phyloP scores from a whole-genome alignment of 2,113 vertebrate genomes.

The Hemiscyllium ocellatum region DNA sequence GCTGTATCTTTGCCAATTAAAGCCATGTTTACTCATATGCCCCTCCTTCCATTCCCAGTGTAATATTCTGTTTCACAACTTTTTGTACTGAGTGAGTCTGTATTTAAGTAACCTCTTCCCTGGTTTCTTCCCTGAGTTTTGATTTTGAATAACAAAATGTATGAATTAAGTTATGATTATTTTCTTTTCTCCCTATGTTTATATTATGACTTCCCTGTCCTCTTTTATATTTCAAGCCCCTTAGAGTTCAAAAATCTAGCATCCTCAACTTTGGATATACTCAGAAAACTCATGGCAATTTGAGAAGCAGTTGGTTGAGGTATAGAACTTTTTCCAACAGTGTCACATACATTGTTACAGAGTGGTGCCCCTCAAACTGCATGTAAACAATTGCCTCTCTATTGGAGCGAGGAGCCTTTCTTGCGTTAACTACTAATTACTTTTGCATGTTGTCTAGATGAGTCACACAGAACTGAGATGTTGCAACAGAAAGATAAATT shows the following conservation, averaged over 20 bases:
- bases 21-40: neutral
- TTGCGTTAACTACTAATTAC: neutral
- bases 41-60: neutral
- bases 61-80: neutral
- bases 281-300: neutral
- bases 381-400: neutral
- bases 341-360: neutral
- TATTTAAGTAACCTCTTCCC: neutral
- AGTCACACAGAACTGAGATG: neutral
- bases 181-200: neutral
- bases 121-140: neutral
- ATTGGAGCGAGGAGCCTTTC: too few species aligned
- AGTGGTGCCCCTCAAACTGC: neutral
- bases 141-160: neutral
- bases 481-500: neutral
- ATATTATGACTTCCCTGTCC: neutral
- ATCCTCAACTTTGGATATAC: neutral
- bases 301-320: neutral
- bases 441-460: neutral
- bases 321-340: neutral
- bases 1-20: neutral
- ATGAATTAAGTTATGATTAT: neutral
- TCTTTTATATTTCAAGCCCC: neutral
- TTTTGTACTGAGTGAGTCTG: neutral
- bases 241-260: neutral